Evolutionary conservation across 2,797 vertebrate species (phyloP).

Genomic region (Dromococcyx pavoninus): DNA sequence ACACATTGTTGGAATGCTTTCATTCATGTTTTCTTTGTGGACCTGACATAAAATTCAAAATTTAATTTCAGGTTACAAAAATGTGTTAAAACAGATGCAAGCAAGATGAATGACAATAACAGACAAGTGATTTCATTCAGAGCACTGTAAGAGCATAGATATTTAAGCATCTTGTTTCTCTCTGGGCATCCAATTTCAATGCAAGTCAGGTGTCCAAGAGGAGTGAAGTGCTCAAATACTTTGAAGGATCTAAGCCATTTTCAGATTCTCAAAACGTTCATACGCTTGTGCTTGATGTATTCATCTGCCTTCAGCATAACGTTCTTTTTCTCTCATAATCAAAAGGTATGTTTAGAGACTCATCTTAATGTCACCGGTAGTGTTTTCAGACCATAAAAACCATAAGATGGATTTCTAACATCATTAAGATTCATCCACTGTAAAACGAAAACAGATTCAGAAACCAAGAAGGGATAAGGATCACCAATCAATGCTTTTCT

Average conservation of each 20-base stretch:
- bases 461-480: constrained; percentile 14
- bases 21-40: not conserved
- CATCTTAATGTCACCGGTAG: constrained; percentile 1
- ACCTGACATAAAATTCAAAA: not conserved
- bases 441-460: constrained; percentile 23
- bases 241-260: not conserved
- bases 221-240: not conserved
- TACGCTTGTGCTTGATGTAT: not conserved
- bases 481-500: not conserved
- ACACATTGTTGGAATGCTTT: not conserved
- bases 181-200: not conserved
- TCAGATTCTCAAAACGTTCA: not conserved
- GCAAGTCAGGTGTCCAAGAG: not conserved
- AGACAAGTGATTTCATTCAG: not conserved
- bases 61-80: not conserved
- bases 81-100: not conserved
- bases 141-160: not conserved
- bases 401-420: constrained; percentile 3
- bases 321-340: not conserved
- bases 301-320: not conserved
- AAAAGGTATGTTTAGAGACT: constrained; percentile 6
- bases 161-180: not conserved
- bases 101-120: not conserved
- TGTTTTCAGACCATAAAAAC: not conserved
- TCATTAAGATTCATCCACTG: not conserved